Evolutionary conservation across 2,797 vertebrate species (phyloP), one percentile per base, ranked within the genome.

Genomic region (Helostoma temminkii): DNA sequence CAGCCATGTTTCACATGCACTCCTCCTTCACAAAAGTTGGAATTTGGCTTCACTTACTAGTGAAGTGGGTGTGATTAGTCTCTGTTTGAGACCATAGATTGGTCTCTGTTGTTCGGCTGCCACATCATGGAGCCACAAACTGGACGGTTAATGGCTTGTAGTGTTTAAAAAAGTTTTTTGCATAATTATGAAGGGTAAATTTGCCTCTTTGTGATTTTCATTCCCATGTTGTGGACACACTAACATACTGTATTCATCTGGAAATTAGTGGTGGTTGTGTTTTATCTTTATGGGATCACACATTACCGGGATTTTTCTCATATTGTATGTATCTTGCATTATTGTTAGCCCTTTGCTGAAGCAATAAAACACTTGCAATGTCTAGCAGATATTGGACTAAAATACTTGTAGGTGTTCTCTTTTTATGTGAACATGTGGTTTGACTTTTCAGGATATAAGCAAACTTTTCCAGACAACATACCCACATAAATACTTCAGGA

Each of bases 61-160:
- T 47, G 1, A 22, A 59, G 68, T 36, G 74, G 54, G 59, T 39
- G 65, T 19, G 32, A 74, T 73, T 4, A 21, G 48, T 22, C 36
- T 1, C n/a, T 32, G 78, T n/a, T n/a, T n/a, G n/a, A n/a, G n/a
- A n/a, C n/a, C n/a, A n/a, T n/a, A n/a, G n/a, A 71, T 68, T 36
- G 53, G 34, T 12, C 53, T 54, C 39, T 15, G 58, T 71, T 76
- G 53, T 55, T 65, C 58, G 46, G 62, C 58, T 10, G 58, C 70
- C 48, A 53, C 74, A 64, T 45, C 41, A 53, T 47, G 24, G 16
- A 39, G 41, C 45, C 0, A 5, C 65, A 48, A 47, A 18, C 60
- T 2, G 46, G 30, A 47, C 3, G 9, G 32, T 62, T 47, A 9
- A 30, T 12, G 21, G 19, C 30, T 56, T 21, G 37, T 54, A 59